Evolutionary conservation across 1,140 invertebrate species (phyloP).

Genomic region (Calliphora vicina): DNA sequence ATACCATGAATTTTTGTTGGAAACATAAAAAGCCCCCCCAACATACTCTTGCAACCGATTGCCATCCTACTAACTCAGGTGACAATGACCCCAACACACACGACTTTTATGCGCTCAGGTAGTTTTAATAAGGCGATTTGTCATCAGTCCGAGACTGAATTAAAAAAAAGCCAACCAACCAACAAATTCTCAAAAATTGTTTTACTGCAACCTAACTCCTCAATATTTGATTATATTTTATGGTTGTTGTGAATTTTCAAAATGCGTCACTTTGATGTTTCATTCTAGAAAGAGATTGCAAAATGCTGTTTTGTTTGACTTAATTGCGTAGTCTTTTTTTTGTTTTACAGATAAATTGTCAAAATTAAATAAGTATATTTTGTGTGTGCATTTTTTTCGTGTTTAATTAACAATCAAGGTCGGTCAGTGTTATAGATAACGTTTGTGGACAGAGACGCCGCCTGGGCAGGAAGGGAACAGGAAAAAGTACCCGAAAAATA

Average conservation of each 20-base stretch:
- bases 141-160: not conserved
- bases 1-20: too few species aligned
- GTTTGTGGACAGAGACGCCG: not conserved
- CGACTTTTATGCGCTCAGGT: not conserved
- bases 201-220: not conserved
- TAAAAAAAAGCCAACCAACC: not conserved
- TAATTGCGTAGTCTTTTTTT: not conserved
- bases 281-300: not conserved
- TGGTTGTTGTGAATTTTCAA: not conserved
- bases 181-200: not conserved
- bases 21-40: too few species aligned
- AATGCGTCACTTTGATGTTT: not conserved
- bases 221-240: not conserved
- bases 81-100: not conserved
- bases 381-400: not conserved
- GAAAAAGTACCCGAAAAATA: not conserved
- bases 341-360: not conserved
- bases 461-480: too few species aligned
- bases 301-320: not conserved
- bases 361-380: not conserved
- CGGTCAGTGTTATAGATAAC: not conserved
- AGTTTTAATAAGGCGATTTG: not conserved
- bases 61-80: not conserved
- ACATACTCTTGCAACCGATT: too few species aligned
- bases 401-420: not conserved